phyloP scores from a whole-genome alignment of 2,113 vertebrate species.

The Oreochromis spilurus region DNA sequence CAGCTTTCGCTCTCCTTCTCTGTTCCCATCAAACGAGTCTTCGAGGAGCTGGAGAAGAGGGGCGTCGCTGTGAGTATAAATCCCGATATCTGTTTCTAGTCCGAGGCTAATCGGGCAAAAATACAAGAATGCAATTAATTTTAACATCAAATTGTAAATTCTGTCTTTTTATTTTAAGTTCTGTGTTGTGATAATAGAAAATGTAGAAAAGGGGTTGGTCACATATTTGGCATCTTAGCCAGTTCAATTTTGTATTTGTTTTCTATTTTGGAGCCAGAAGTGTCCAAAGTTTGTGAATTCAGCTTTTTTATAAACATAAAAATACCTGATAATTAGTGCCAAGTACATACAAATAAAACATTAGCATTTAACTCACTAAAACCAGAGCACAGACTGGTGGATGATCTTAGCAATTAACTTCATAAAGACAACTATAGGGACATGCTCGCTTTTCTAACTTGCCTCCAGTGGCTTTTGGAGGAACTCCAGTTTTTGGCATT shows the following conservation, averaged over 20 bases:
- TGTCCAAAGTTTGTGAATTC: not conserved
- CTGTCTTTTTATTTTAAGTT: not conserved
- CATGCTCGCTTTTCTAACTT: not conserved
- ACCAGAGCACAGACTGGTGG: not conserved
- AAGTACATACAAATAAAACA: not conserved
- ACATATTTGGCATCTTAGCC: not conserved
- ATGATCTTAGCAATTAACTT: not conserved
- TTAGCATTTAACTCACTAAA: not conserved
- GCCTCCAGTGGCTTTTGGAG: not conserved
- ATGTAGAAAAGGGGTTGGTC: not conserved
- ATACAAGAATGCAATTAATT: not conserved
- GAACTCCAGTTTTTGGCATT: not conserved
- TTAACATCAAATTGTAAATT: not conserved
- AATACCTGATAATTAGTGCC: not conserved
- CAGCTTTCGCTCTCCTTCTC: slow-evolving; percentile 88
- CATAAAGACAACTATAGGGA: not conserved
- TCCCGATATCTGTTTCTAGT: not conserved
- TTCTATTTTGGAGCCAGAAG: not conserved
- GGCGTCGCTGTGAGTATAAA: slow-evolving; percentile 82
- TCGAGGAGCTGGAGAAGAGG: slow-evolving; percentile 84
- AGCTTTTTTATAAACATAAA: not conserved
- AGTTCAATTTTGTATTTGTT: not conserved
- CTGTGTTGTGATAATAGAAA: not conserved
- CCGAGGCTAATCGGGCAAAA: not conserved
- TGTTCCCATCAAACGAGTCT: slow-evolving; percentile 71